Evolutionary conservation across 1,140 invertebrate species (phyloP), one percentile per base, ranked within the genome.

Genomic region (Rhopalosiphum maidis): DNA sequence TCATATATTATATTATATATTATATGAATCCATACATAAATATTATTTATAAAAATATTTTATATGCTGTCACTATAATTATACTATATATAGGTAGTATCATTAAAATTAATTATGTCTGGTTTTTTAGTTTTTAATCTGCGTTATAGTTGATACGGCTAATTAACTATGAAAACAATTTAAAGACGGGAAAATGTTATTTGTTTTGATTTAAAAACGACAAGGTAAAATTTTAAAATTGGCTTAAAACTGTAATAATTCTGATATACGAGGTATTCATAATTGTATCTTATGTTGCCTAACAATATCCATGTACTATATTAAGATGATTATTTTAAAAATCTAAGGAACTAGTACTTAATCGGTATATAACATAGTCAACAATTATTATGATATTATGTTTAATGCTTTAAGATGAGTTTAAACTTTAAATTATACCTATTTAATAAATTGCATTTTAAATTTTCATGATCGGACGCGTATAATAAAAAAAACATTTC

Each of bases 1-100:
- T 68, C 30, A n/a, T 21, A n/a, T n/a, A 68, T 46, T 68, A 68
- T 15, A 68, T n/a, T n/a, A n/a, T 46, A n/a, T n/a, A 68, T 68
- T 68, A 68, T 15, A 68, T n/a, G 11, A 68, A 68, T 15, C 30
- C 30, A n/a, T 68, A n/a, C n/a, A n/a, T n/a, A 68, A 68, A 68
- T n/a, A 68, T 68, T 68, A 68, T n/a, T 68, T n/a, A 68, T 68
- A 68, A n/a, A 60, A n/a, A 68, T 68, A 68, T 68, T n/a, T n/a
- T 68, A 18, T n/a, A 68, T 30, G n/a, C 30, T n/a, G 30, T 68
- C 60, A 68, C 15, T 68, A n/a, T 60, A 60, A 60, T 60, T 68
- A 68, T n/a, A 68, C 60, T n/a, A 15, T 18, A n/a, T 68, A n/a
- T 68, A 68, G 55, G 55, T 68, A 68, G 60, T 30, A 68, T n/a